phyloP scores from a whole-genome alignment of 2,888 invertebrate species.

The Drosophila mimica region DNA sequence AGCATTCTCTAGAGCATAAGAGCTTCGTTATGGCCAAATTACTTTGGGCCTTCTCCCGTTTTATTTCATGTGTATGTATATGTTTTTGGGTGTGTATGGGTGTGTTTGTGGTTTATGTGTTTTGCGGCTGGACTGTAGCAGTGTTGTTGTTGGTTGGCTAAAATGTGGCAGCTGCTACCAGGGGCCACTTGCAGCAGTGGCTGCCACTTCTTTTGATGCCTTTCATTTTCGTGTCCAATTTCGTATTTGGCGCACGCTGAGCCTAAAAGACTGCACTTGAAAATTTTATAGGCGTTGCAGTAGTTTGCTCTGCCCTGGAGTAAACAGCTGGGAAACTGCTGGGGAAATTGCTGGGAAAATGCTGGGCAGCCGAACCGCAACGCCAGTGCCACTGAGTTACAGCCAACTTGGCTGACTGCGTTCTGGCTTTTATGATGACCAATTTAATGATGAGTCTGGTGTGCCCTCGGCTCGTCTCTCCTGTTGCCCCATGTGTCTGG shows the following conservation, averaged over 20 bases:
- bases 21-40: slow-evolving; percentile 61
- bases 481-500: slow-evolving; percentile 7
- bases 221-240: slow-evolving; percentile 79
- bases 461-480: slow-evolving; percentile 16
- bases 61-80: slow-evolving; percentile 25
- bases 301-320: slow-evolving; percentile 37
- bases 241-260: slow-evolving; percentile 62
- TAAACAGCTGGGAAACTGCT: neutral
- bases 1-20: slow-evolving; percentile 50
- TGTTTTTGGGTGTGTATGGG: neutral
- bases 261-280: slow-evolving; percentile 80
- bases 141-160: slow-evolving; percentile 18
- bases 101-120: slow-evolving; percentile 34
- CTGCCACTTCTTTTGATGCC: slow-evolving; percentile 52
- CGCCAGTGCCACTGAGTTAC: slow-evolving; percentile 19
- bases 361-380: neutral
- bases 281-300: slow-evolving; percentile 74
- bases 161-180: slow-evolving; percentile 78
- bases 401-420: slow-evolving; percentile 25
- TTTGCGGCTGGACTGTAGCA: slow-evolving; percentile 36
- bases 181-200: slow-evolving; percentile 58
- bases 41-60: slow-evolving; percentile 31
- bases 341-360: neutral
- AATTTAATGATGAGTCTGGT: slow-evolving; percentile 52
- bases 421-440: slow-evolving; percentile 62